Conservation (phyloP, 92 coral and sea anemone species). For the Virgularia gustaviana region DNA sequence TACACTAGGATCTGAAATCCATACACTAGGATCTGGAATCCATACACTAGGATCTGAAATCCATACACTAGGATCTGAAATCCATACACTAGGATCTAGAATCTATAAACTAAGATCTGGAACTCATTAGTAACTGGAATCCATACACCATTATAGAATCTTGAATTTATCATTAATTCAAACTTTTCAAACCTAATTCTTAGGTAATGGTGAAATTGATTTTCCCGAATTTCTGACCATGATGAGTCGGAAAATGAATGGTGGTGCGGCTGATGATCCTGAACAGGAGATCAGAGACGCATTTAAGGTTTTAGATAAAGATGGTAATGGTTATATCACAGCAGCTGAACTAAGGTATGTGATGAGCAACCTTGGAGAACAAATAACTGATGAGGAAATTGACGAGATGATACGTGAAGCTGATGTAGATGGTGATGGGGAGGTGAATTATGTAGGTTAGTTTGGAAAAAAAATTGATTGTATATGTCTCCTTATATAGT, state of each 20-base stretch:
- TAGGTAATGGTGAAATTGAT: constrained; percentile 92
- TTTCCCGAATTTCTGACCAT: constrained; percentile 95
- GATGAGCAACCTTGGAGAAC: constrained; percentile 91
- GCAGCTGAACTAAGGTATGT: constrained; percentile 91
- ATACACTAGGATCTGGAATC: too few species aligned
- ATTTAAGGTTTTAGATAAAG: constrained; percentile 80
- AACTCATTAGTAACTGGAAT: too few species aligned
- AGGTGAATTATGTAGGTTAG: constrained; percentile 88
- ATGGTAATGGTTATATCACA: constrained; percentile 90
- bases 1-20: too few species aligned
- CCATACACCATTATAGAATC: too few species aligned
- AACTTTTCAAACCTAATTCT: too few species aligned
- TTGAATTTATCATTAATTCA: too few species aligned
- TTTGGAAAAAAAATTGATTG: background rate
- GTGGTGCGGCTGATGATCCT: constrained; percentile 65
- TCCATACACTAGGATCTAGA: too few species aligned
- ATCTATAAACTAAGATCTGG: too few species aligned
- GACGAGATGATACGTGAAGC: constrained; percentile 94
- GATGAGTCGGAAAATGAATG: constrained; percentile 99
- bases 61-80: too few species aligned
- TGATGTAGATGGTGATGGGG: constrained; percentile 90
- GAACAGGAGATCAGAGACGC: constrained; percentile 91
- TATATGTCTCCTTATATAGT: too few species aligned
- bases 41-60: too few species aligned
- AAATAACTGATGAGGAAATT: constrained; percentile 86